Evolutionary conservation across 2,888 invertebrate species (phyloP), one percentile per base, ranked within the genome.

Genomic region (Agriopis leucophaearia): DNA sequence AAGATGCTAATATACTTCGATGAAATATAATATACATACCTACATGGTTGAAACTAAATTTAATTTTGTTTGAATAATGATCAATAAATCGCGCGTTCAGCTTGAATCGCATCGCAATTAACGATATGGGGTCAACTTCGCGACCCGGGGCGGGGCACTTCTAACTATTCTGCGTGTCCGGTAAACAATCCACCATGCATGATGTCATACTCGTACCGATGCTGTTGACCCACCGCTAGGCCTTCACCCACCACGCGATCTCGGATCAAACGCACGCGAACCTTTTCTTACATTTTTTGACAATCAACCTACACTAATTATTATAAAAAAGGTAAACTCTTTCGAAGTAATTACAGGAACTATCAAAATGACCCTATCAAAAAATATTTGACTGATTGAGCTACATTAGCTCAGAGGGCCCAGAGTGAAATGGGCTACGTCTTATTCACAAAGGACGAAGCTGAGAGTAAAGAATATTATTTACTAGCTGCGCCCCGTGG

Each of bases 161-260:
- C 18, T 52, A 55, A 58, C 40, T 63, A 64, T 69, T 65, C 51
- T 70, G 81, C 85, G 85, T 82, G 83, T 83, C 83, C 86, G 83
- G 85, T 82, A 90, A 90, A 89, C 88, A 89, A 85, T 82, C 81
- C 82, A 80, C 80, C 81, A 88, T 92, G 90, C 81, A 88, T 92
- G 90, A 92, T 91, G 91, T 91, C 92, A 91, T 88, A 78, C 83
- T 91, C 92, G 91, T 88, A 78, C 83, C 79, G 81, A 85, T 88
- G 91, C 88, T 90, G 91, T 91, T 91, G 90, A 92, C 90, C 91
- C 84, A 88, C 83, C 80, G 52, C 27, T 51, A 62, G 61, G 44
- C 69, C 58, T 64, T 64, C 75, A 77, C 61, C 72, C 74, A 76
- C 73, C 72, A 73, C 54, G 72, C 78, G 71, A 50, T 48, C 60